phyloP scores from a whole-genome alignment of 1,140 invertebrate species.

The Zaprionus inermis region DNA sequence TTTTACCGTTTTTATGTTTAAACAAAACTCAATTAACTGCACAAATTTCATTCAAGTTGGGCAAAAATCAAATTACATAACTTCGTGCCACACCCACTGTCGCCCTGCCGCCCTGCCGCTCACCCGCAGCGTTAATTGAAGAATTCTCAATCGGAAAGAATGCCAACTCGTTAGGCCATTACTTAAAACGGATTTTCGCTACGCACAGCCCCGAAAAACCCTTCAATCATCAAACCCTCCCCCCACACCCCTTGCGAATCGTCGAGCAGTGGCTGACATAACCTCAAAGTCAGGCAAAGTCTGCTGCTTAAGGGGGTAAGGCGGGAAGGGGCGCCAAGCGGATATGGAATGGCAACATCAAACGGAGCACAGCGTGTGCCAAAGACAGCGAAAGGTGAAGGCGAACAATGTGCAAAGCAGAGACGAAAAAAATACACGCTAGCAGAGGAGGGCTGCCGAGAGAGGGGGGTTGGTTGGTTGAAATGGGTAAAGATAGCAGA shows the following conservation, averaged over 20 bases:
- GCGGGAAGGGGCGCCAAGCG: constrained; percentile 10
- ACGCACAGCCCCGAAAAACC: constrained; percentile 14
- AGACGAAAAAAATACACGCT: constrained; percentile 25
- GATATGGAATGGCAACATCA: constrained; percentile 45
- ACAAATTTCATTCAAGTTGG: constrained; percentile 20
- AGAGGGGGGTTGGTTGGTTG: too few relatives aligned
- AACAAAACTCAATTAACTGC: constrained; percentile 57
- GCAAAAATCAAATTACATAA: constrained; percentile 70
- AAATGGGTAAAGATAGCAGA: too few relatives aligned
- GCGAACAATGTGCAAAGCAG: neutral
- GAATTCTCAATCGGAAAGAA: constrained; percentile 66
- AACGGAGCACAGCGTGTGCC: constrained; percentile 44
- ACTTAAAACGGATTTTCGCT: constrained; percentile 48
- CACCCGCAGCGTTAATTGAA: constrained; percentile 72
- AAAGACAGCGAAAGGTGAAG: constrained; percentile 31
- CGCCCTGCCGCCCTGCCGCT: too few relatives aligned
- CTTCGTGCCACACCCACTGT: constrained; percentile 22
- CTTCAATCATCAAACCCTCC: constrained; percentile 13
- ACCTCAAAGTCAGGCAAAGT: neutral
- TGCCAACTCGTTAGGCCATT: constrained; percentile 73
- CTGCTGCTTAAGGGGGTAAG: neutral
- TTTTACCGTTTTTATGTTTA: constrained; percentile 14
- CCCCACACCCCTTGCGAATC: neutral
- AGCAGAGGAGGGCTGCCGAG: neutral
- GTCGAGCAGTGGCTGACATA: neutral